phyloP scores from a whole-genome alignment of 1,140 invertebrate species.

The Halesus radiatus region DNA sequence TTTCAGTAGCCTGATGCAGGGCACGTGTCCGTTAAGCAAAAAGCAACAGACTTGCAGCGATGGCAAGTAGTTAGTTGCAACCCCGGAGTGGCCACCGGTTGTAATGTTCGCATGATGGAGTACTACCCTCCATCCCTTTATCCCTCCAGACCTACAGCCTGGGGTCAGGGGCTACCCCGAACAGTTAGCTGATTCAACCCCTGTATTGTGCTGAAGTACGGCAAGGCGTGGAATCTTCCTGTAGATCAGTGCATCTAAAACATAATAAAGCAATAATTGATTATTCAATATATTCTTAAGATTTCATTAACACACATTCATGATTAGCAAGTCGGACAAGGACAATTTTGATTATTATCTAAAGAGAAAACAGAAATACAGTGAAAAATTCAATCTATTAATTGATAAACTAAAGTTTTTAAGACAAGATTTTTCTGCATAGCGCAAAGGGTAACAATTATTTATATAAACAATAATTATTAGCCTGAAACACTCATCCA shows the following conservation, averaged over 20 bases:
- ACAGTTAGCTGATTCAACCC: constrained; percentile 33
- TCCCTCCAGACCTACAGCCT: not conserved
- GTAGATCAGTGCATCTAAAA: constrained; percentile 4
- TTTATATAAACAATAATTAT: no score
- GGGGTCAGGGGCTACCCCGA: constrained; percentile 1
- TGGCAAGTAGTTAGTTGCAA: not conserved
- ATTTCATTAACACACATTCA: no score
- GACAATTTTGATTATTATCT: no score
- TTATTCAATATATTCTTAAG: not conserved
- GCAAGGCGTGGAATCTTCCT: constrained; percentile 10
- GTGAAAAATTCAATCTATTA: no score
- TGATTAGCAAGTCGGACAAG: no score
- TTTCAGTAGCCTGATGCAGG: constrained; percentile 5
- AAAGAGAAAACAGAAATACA: no score
- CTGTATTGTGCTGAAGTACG: not conserved
- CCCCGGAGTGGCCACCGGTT: constrained; percentile 18
- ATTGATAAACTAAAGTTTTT: no score
- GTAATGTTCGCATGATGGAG: constrained; percentile 38
- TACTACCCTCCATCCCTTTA: not conserved
- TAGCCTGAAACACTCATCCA: no score
- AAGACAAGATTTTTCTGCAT: no score
- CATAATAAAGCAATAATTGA: not conserved
- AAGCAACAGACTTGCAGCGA: not conserved
- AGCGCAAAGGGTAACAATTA: no score
- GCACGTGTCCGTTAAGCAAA: not conserved